These are phyloP conservation scores for Aspidiotus rigidus DNA, from an alignment of 2,888 invertebrate genomes.

Conservation along the genomic window DNA sequence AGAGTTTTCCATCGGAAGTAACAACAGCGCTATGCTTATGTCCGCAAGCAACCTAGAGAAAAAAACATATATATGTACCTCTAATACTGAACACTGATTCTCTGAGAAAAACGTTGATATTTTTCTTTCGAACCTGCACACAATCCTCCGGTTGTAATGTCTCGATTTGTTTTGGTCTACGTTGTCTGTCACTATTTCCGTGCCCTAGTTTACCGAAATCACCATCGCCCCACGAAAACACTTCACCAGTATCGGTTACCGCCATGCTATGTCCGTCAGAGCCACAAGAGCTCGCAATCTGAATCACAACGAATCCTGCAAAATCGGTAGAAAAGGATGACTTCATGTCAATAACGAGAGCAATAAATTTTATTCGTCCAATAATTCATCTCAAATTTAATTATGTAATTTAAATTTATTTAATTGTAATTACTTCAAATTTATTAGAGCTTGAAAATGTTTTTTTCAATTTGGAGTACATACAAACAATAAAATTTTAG, in stretches of 20 bases:
- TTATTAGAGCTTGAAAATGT: too few relatives aligned
- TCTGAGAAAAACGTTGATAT: not conserved
- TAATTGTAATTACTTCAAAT: too few relatives aligned
- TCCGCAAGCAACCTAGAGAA: slow-evolving; percentile 47
- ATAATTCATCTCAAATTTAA: too few relatives aligned
- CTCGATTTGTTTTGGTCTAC: slow-evolving; percentile 55
- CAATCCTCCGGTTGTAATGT: slow-evolving; percentile 54
- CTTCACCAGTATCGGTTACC: slow-evolving; percentile 56
- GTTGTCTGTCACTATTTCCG: slow-evolving; percentile 54
- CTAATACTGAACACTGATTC: not conserved
- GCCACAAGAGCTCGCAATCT: slow-evolving; percentile 54
- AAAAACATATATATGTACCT: not conserved
- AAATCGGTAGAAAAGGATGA: slow-evolving; percentile 38
- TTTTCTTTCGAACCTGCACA: slow-evolving; percentile 44
- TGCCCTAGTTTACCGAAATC: slow-evolving; percentile 59
- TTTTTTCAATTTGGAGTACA: too few relatives aligned
- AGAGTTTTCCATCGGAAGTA: slow-evolving; percentile 54
- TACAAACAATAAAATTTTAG: too few relatives aligned
- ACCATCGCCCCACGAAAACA: slow-evolving; percentile 58
- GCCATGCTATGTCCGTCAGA: slow-evolving; percentile 58
- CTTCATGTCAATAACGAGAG: not conserved
- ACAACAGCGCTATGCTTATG: slow-evolving; percentile 58
- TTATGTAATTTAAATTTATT: too few relatives aligned
- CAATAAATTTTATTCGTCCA: not conserved
- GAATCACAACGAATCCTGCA: slow-evolving; percentile 51